Evolutionary conservation across 2,113 vertebrate genomes (phyloP).

Genomic region (Felis catus): F.catus_Fca126_mat1.0 CM031421.1:88399501-88400000

Average conservation of each 20-base stretch:
- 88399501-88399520: background rate
- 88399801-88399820: conserved; percentile 76
- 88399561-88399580: background rate
- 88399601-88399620: background rate
- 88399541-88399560: background rate
- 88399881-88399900: conserved; percentile 51
- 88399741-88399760: conserved; percentile 82
- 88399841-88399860: conserved; percentile 78
- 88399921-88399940: conserved; percentile 11
- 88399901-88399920: conserved; percentile 61
- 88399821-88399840: conserved; percentile 72
- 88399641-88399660: background rate
- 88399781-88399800: conserved; percentile 70
- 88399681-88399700: conserved; percentile 58
- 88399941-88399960: background rate
- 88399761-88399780: conserved; percentile 56
- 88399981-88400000: background rate
- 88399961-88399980: background rate
- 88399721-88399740: conserved; percentile 49
- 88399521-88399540: background rate
- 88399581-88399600: fast-evolving
- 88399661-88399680: background rate
- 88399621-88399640: background rate
- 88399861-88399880: conserved; percentile 77
- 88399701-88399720: conserved; percentile 59